These are phyloP conservation scores for Oryctolagus cuniculus DNA, from an alignment of 2,113 vertebrate genomes.

Conservation along the genomic window mOryCun1.1 NC_091436.1:31071001-31071500, in stretches of 20 bases:
- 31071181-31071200: not conserved
- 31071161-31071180: not conserved
- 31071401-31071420: not conserved
- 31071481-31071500: not conserved
- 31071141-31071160: no score
- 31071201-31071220: not conserved
- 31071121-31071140: no score
- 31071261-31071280: conserved; percentile 8
- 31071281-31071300: not conserved
- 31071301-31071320: conserved; percentile 38
- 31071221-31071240: not conserved
- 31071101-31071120: not conserved
- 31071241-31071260: conserved; percentile 28
- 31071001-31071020: not conserved
- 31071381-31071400: not conserved
- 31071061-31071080: not conserved
- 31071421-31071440: not conserved
- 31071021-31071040: not conserved
- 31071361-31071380: not conserved
- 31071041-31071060: not conserved
- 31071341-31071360: no score
- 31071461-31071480: not conserved
- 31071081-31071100: no score
- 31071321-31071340: not conserved
- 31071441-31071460: not conserved